Evolutionary conservation across 2,797 vertebrate genomes (phyloP).

Genomic region (Manis pentadactyla): DNA sequence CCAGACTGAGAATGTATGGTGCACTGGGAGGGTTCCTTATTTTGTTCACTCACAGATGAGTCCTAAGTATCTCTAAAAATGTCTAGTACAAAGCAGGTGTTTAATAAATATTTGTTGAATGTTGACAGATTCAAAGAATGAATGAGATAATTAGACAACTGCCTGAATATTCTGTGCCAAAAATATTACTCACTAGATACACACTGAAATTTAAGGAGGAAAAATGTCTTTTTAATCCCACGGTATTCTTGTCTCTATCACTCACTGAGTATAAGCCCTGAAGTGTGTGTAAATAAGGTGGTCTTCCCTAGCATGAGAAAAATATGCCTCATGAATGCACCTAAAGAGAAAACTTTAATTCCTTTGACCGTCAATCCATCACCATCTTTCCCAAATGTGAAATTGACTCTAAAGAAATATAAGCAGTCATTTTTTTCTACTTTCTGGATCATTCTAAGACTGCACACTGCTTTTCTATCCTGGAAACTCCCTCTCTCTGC

Average conservation of each 20-base stretch:
- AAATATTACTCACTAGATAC: conserved; percentile 44
- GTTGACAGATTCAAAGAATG: conserved; percentile 55
- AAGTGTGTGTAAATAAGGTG: not conserved
- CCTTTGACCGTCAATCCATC: not conserved
- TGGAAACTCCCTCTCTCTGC: not conserved
- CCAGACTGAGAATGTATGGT: not conserved
- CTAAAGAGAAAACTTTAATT: conserved; percentile 35
- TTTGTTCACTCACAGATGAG: not conserved
- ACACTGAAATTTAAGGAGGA: not conserved
- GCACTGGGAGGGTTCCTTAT: not conserved
- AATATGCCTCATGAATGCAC: not conserved
- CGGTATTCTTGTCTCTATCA: not conserved
- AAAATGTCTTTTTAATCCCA: not conserved
- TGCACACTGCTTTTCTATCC: not conserved
- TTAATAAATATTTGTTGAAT: conserved; percentile 62
- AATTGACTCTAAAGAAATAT: not conserved
- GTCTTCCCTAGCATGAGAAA: not conserved
- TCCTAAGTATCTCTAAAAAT: not conserved
- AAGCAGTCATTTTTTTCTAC: conserved; percentile 33
- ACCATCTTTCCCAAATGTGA: not conserved
- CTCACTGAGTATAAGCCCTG: not conserved
- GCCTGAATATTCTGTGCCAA: conserved; percentile 53
- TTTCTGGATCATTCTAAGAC: conserved; percentile 47
- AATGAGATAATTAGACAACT: conserved; percentile 73
- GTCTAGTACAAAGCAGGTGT: conserved; percentile 39